Conservation (phyloP, 2,888 invertebrate species). For the Xestobium rufovillosum region DNA sequence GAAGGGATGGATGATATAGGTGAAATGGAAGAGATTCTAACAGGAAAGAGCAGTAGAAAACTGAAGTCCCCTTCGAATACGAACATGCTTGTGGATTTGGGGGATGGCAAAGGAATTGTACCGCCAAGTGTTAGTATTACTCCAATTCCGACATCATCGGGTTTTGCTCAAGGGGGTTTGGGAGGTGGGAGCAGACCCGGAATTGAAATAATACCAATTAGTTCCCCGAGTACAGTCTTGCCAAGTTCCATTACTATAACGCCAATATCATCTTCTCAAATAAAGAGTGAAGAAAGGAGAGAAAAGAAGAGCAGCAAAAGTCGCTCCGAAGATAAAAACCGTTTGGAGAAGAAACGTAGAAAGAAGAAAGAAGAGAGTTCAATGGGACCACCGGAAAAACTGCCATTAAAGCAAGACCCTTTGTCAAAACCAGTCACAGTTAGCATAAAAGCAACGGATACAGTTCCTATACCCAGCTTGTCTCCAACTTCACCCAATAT, state of each 20-base stretch:
- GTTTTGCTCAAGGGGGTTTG: conserved; percentile 4
- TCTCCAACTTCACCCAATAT: conserved; percentile 58
- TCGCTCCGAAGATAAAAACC: conserved; percentile 42
- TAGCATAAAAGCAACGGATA: conserved; percentile 61
- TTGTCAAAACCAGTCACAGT: conserved; percentile 65
- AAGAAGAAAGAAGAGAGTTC: conserved; percentile 71
- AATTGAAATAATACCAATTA: conserved; percentile 79
- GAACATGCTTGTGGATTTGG: conserved; percentile 40
- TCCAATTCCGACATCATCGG: conserved; percentile 45
- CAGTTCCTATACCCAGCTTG: conserved; percentile 43
- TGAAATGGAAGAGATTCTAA: conserved; percentile 53
- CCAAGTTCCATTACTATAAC: conserved; percentile 84
- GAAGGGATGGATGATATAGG: conserved; percentile 52
- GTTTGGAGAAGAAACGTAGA: conserved; percentile 62
- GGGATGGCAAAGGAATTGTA: conserved; percentile 47
- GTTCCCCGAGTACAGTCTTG: conserved; percentile 55
- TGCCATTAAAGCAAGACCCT: conserved; percentile 66
- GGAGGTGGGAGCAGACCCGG: conserved; percentile 56
- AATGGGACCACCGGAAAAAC: conserved; percentile 78
- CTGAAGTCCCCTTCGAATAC: conserved; percentile 44
- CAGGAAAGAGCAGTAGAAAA: conserved; percentile 42
- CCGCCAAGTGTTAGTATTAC: conserved; percentile 58
- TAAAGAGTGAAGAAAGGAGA: conserved; percentile 30
- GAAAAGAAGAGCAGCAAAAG: conserved; percentile 45
- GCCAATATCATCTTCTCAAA: conserved; percentile 51